A percentile compares a stretch with the other conserved stretches of the same genome.
Evolutionary conservation across 2,797 vertebrate genomes (phyloP).

Genomic region (Cynodonichthys magdalenae): DNA sequence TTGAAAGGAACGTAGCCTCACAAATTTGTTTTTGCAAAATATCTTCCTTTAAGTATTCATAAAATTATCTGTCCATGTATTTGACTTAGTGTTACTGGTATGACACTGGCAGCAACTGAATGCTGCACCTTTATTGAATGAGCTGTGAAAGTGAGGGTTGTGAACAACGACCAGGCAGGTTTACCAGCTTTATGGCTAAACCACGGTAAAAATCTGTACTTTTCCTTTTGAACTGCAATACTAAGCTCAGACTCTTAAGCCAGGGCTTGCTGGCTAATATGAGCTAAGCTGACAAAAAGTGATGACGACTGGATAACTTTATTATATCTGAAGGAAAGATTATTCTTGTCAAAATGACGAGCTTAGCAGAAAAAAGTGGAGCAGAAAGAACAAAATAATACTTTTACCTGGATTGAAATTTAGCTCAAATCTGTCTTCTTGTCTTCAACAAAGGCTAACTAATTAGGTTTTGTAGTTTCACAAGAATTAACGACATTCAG

Average conservation of each 20-base stretch:
- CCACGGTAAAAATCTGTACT: conserved; percentile 68
- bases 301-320: conserved; percentile 81
- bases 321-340: conserved; percentile 80
- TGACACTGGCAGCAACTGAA: conserved; percentile 51
- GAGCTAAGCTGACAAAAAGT: conserved; percentile 81
- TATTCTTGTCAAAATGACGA: conserved; percentile 79
- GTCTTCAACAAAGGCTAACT: conserved; percentile 3
- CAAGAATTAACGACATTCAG: no score
- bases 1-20: conserved; percentile 13
- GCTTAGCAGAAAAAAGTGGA: conserved; percentile 61
- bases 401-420: conserved; percentile 50
- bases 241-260: conserved; percentile 76
- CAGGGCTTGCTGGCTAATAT: conserved; percentile 80
- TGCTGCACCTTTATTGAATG: conserved; percentile 50
- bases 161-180: conserved; percentile 53
- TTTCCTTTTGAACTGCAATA: conserved; percentile 80
- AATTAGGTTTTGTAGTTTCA: not conserved
- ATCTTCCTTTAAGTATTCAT: not conserved
- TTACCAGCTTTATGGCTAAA: conserved; percentile 70
- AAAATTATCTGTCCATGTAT: not conserved
- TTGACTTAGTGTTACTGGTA: conserved; percentile 52
- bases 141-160: conserved; percentile 32
- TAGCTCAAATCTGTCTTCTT: conserved; percentile 23
- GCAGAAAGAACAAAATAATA: conserved; percentile 49
- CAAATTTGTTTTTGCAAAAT: not conserved